Evolutionary conservation across 1,140 invertebrate species (phyloP), one percentile per base, ranked within the genome.

Genomic region (Platorchestia sp.): DNA sequence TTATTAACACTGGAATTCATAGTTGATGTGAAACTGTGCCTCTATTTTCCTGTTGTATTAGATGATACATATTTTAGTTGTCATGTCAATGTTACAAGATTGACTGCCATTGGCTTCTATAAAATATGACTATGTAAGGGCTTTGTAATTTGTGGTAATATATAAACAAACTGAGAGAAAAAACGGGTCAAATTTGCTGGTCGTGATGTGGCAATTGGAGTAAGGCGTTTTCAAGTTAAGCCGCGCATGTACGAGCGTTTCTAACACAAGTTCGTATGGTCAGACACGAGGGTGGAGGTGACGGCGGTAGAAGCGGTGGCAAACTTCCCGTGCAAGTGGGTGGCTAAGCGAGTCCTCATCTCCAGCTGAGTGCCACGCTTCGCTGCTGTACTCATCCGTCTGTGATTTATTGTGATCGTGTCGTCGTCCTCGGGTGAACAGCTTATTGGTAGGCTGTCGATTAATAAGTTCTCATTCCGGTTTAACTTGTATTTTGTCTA

Each of bases 321-420:
- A 40, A 95, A 96, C 53, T 96, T 96, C 53, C 96, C 96, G 0
- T 96, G 96, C 90, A 75, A 95, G 44, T 96, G 96, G 96, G 95
- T 96, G 89, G 96, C 96, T 40, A 51, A 86, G 42, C 90, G 95
- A 19, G 96, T 89, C 59, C 59, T 95, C 36, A 89, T 89, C 41
- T 44, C 87, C 87, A 44, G 96, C 96, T 42, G 95, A 95, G 86
- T 95, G 86, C 95, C 1, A n/a, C 16, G 5, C 59, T 27, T 1
- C 36, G 59, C 59, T 75, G 1, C 1, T 75, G 27, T 75, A 22
- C 27, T 36, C 27, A 36, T 22, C 59, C 1, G 59, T 19, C 59
- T 75, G 59, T 75, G 59, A 75, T 75, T 36, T 36, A 75, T 36
- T 75, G 59, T 75, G 59, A 75, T 75, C 59, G 59, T 75, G 59